A percentile compares a stretch with the other conserved stretches of the same genome.
Conservation (phyloP, 1,140 invertebrate genomes). For the Drosophila kepulauana region DNA sequence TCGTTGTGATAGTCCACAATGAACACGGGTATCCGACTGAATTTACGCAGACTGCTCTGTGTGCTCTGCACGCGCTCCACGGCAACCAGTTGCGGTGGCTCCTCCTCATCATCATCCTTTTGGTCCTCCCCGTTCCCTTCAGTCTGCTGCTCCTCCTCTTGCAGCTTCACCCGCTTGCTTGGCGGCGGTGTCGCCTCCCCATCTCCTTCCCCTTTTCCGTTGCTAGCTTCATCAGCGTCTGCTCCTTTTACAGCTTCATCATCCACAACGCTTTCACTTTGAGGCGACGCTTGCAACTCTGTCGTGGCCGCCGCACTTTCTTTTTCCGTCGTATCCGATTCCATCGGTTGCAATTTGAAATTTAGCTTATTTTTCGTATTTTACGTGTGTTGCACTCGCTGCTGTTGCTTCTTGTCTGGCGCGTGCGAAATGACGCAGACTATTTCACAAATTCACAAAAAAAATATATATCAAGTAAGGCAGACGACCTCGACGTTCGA, state of each 20-base stretch:
- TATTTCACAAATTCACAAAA: slow-evolving; percentile 24
- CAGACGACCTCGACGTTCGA: slow-evolving; percentile 34
- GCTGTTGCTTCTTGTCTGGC: slow-evolving; percentile 15
- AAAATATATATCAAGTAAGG: slow-evolving; percentile 19
- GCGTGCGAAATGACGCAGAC: slow-evolving; percentile 54
- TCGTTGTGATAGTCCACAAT: slow-evolving; percentile 93
- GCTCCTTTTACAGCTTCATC: slow-evolving; percentile 22
- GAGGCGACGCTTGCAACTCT: slow-evolving; percentile 32
- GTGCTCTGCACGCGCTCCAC: slow-evolving; percentile 54
- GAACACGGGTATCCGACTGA: slow-evolving; percentile 89
- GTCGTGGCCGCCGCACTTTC: slow-evolving; percentile 48
- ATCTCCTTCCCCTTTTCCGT: neutral
- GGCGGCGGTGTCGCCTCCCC: slow-evolving; percentile 56
- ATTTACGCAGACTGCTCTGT: slow-evolving; percentile 75
- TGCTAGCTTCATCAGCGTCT: neutral
- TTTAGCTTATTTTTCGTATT: slow-evolving; percentile 3
- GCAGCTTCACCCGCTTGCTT: slow-evolving; percentile 62
- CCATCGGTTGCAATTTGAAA: slow-evolving; percentile 51
- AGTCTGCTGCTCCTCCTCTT: slow-evolving; percentile 10
- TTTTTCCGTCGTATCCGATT: slow-evolving; percentile 73
- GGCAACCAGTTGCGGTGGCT: slow-evolving; percentile 46
- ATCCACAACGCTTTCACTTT: slow-evolving; percentile 71
- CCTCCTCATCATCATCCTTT: slow-evolving; percentile 28
- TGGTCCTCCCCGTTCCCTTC: neutral
- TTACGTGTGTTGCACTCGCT: slow-evolving; percentile 23